Conservation (phyloP, 2,113 vertebrate species). For the Bettongia penicillata region DNA sequence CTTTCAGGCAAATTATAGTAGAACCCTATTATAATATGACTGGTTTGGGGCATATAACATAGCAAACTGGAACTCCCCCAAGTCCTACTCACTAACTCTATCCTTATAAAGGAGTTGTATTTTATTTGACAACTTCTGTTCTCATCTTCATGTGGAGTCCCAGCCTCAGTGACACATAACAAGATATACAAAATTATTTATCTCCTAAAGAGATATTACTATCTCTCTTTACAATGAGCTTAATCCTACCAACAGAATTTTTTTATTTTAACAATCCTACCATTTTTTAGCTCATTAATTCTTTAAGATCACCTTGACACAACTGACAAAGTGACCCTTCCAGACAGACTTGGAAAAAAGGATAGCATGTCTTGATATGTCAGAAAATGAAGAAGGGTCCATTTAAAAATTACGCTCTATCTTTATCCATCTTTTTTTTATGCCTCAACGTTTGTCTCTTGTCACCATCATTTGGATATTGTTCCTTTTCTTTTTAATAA, state of each 20-base stretch:
- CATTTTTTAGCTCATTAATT: not conserved
- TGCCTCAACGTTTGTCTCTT: constrained; percentile 22
- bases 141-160: not conserved
- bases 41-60: not conserved
- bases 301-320: not conserved
- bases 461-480: not conserved
- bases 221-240: not conserved
- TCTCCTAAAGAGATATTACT: constrained; percentile 8
- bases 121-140: not conserved
- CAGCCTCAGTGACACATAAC: constrained; percentile 2
- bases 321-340: not conserved
- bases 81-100: no score
- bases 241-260: no score
- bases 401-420: not conserved
- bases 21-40: not conserved
- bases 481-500: not conserved
- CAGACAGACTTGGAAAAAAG: not conserved
- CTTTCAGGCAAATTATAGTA: not conserved
- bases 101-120: constrained; percentile 5
- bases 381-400: not conserved
- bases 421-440: not conserved
- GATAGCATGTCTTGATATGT: not conserved
- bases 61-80: not conserved
- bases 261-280: no score
- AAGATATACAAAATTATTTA: not conserved